Base-by-base conservation (phyloP, 2,888 invertebrate species). In the Drosophila nr. medialis region DNA sequence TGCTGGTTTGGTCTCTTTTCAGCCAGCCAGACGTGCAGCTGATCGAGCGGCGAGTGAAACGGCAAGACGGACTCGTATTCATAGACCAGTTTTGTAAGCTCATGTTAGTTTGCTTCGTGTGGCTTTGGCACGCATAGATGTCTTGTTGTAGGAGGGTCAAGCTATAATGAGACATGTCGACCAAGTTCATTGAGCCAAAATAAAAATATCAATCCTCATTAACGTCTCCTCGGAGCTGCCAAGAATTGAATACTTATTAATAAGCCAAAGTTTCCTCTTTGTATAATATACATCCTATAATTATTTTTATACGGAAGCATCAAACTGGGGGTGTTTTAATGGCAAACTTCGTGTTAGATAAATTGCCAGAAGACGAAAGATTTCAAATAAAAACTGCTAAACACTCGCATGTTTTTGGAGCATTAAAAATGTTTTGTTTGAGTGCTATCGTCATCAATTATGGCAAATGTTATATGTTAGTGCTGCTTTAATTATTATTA, bases 401-500 rank as follows among this genome's bases (percentile, higher is more conserved):
- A 30, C 55, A 69, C 59, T 64, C 42, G 76, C 51, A 45, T 78
- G 74, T 38, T 61, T 38, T 34, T 40, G 56, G 40, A 29, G 29
- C 56, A 56, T 56, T 38, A 56, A 56, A 30, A 29, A 21, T 42
- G 10, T 18, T 32, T 38, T 27, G 34, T 45, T 34, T 40, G n/a
- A 13, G n/a, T 21, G 66, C 38, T 64, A 61, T 34, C 65, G 66
- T 55, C 64, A 69, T 63, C 74, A 60, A 66, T 73, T 76, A 77
- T 71, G 68, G 72, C 59, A 81, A 78, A 78, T 75, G 82, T 85
- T 85, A 73, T 75, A 60, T 51, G 42, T 66, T 72, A 54, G 64
- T 64, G 81, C 80, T 72, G 80, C 72, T 72, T 81, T 77, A 81
- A 89, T 89, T 88, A 79, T 85, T 79, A 88, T 88, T 71, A 87